Percentiles rank a stretch among this genome's conserved stretches.
Conservation (phyloP, 2,797 vertebrate species). For the Thamnophis elegans region DNA sequence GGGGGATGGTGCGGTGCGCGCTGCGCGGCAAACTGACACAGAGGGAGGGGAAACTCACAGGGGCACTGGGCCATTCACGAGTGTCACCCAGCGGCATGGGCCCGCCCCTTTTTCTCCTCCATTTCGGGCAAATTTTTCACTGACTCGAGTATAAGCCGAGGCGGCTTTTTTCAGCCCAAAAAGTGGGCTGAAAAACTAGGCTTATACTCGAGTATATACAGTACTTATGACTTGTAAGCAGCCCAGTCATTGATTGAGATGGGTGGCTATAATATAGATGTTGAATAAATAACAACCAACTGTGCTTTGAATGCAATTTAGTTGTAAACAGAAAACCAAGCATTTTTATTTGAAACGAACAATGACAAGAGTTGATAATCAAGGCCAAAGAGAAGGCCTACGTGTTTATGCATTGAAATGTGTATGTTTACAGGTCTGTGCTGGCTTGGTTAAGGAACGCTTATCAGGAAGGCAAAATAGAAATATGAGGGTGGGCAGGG, state of each 20-base stretch:
- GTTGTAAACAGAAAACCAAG: neutral
- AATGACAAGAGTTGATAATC: neutral
- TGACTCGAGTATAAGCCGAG: too few species aligned
- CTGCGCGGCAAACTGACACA: too few species aligned
- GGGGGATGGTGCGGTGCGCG: too few species aligned
- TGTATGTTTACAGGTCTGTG: neutral
- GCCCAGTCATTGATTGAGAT: neutral
- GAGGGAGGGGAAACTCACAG: too few species aligned
- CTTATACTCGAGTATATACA: too few species aligned
- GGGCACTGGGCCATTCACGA: too few species aligned
- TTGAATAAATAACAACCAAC: neutral
- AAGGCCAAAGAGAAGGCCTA: neutral
- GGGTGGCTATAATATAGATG: neutral
- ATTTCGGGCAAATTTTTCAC: too few species aligned
- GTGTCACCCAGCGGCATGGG: too few species aligned
- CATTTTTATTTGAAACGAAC: neutral
- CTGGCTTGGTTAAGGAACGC: neutral
- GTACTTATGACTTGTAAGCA: neutral
- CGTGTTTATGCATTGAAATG: neutral
- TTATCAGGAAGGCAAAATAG: neutral
- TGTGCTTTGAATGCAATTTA: neutral
- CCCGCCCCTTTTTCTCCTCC: too few species aligned
- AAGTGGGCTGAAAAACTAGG: too few species aligned
- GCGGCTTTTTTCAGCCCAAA: too few species aligned
- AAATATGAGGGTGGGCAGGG: neutral